A percentile compares a stretch with the other conserved stretches of the same genome.
phyloP scores from a whole-genome alignment of 2,888 invertebrate species.

The Chloromyia formosa region DNA sequence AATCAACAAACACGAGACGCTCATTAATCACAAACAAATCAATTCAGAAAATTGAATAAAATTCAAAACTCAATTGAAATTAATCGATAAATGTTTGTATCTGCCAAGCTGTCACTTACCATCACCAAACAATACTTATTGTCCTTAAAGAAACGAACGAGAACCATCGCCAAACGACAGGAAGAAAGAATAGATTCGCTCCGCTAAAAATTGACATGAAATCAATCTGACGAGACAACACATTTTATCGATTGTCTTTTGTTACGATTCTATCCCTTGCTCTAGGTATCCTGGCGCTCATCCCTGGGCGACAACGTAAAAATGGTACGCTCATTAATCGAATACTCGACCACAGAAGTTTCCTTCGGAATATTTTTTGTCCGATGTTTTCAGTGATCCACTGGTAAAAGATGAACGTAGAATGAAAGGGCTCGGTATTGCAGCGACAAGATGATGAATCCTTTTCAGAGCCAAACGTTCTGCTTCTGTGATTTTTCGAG shows the following conservation, averaged over 20 bases:
- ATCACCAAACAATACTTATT: not conserved
- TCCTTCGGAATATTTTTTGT: not conserved
- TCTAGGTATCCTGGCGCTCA: not conserved
- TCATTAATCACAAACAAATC: too few relatives aligned
- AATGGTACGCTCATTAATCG: conserved; percentile 37
- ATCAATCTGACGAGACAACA: not conserved
- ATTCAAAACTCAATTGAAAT: not conserved
- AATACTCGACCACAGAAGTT: conserved; percentile 16
- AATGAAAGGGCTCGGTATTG: too few relatives aligned
- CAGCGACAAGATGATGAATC: not conserved
- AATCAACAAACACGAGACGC: too few relatives aligned
- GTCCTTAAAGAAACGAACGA: not conserved
- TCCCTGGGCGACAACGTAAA: conserved; percentile 3
- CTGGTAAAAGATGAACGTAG: too few relatives aligned
- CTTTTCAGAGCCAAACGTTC: too few relatives aligned
- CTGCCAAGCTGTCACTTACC: not conserved
- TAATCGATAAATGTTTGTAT: not conserved
- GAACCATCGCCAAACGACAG: not conserved
- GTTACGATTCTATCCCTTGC: not conserved
- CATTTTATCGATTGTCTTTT: not conserved
- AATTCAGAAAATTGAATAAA: too few relatives aligned
- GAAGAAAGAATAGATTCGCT: not conserved
- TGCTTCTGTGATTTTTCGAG: too few relatives aligned
- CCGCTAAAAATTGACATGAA: not conserved
- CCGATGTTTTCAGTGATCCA: not conserved